Evolutionary conservation across 2,797 vertebrate genomes (phyloP).

Genomic region (Scyliorhinus canicula): DNA sequence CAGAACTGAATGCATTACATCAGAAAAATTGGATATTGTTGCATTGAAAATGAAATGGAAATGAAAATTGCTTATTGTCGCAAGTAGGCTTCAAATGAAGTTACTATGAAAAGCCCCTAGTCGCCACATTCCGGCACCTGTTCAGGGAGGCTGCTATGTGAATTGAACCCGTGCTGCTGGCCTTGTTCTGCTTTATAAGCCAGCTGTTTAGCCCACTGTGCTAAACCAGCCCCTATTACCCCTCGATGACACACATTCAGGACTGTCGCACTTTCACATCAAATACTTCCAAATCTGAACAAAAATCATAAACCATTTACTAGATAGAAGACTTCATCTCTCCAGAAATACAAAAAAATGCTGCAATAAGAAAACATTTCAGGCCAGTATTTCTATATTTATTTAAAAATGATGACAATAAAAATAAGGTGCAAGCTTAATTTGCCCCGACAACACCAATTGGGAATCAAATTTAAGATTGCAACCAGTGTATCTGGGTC

Average conservation of each 20-base stretch:
- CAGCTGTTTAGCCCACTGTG: too few relatives aligned
- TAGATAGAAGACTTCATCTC: neutral
- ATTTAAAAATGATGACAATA: neutral
- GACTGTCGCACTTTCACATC: neutral
- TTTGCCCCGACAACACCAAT: neutral
- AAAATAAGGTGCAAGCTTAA: neutral
- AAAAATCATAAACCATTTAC: neutral
- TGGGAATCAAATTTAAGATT: neutral
- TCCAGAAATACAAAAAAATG: neutral
- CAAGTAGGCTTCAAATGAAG: too few relatives aligned
- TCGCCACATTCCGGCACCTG: too few relatives aligned
- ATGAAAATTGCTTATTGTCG: too few relatives aligned
- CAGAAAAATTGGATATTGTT: neutral
- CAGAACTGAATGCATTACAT: neutral
- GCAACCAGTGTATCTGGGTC: neutral
- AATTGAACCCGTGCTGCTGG: too few relatives aligned
- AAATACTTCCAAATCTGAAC: neutral
- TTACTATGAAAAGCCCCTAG: too few relatives aligned
- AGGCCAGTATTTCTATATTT: neutral
- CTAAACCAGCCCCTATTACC: too few relatives aligned
- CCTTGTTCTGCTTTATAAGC: too few relatives aligned
- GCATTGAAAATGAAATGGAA: too few relatives aligned
- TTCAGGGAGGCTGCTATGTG: too few relatives aligned
- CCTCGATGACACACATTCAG: neutral
- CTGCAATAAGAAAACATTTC: neutral